Evolutionary conservation across 1,140 invertebrate genomes (phyloP).

Genomic region (Subanguina moxae): DNA sequence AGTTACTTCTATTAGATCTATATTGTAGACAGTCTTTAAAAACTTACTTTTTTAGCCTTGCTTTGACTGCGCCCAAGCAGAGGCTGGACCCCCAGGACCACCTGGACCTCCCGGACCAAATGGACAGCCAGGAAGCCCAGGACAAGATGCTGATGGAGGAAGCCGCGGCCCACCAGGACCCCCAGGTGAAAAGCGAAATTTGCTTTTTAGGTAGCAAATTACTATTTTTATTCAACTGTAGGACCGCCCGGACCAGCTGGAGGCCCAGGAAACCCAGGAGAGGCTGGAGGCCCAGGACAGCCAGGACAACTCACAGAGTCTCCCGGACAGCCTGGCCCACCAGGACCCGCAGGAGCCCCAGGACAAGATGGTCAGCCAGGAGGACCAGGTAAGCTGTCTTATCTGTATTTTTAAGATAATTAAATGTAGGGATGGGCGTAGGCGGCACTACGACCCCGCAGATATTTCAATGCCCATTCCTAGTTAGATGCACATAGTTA

Average conservation of each 20-base stretch:
- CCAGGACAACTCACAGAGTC: slow-evolving; percentile 31
- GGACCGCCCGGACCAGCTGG: slow-evolving; percentile 34
- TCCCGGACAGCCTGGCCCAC: slow-evolving; percentile 18
- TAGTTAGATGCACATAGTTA: too few relatives aligned
- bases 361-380: slow-evolving; percentile 27
- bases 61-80: slow-evolving; percentile 12
- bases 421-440: too few relatives aligned
- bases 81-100: slow-evolving; percentile 29
- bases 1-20: too few relatives aligned
- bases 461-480: too few relatives aligned
- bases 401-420: too few relatives aligned
- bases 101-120: slow-evolving; percentile 34
- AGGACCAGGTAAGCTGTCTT: too few relatives aligned
- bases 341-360: slow-evolving; percentile 34
- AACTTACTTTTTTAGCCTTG: too few relatives aligned
- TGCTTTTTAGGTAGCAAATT: slow-evolving; percentile 7
- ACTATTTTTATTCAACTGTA: slow-evolving; percentile 11
- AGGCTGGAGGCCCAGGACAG: slow-evolving; percentile 25
- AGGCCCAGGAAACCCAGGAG: slow-evolving; percentile 30
- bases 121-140: slow-evolving; percentile 35
- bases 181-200: slow-evolving; percentile 1
- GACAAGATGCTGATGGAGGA: slow-evolving; percentile 29
- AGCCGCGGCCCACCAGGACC: slow-evolving; percentile 34
- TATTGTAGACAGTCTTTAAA: too few relatives aligned
- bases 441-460: too few relatives aligned